Evolutionary conservation across 2,888 invertebrate genomes (phyloP).

Genomic region (Limnephilus lunatus): DNA sequence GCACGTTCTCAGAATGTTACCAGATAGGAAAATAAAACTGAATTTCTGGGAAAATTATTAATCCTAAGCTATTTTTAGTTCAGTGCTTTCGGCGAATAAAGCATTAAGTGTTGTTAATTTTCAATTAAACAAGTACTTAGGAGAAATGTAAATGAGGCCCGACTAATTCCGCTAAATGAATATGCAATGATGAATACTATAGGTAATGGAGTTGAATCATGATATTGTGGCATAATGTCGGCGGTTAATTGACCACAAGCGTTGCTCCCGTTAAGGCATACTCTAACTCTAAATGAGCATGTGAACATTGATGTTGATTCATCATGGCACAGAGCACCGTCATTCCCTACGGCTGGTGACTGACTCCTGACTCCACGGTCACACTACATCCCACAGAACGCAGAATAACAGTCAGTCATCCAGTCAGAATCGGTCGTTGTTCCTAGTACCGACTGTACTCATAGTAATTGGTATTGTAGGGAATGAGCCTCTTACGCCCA

Average conservation of each 20-base stretch:
- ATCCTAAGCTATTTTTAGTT: background rate
- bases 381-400: background rate
- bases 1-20: background rate
- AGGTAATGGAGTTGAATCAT: slow-evolving; percentile 26
- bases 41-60: background rate
- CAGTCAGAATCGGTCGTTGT: slow-evolving; percentile 24
- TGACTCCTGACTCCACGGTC: background rate
- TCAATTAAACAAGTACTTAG: background rate
- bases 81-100: background rate
- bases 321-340: slow-evolving; percentile 30
- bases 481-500: background rate
- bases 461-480: background rate
- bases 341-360: slow-evolving; percentile 9
- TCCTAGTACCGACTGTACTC: background rate
- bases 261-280: slow-evolving; percentile 42
- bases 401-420: background rate
- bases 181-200: slow-evolving; percentile 30
- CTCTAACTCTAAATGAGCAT: slow-evolving; percentile 40
- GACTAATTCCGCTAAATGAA: slow-evolving; percentile 12
- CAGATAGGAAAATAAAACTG: background rate
- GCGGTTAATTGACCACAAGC: slow-evolving; percentile 40
- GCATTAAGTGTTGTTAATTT: background rate
- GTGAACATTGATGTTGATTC: slow-evolving; percentile 54
- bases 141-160: background rate
- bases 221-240: slow-evolving; percentile 39